A percentile compares a stretch with the other conserved stretches of the same genome.
phyloP scores from a whole-genome alignment of 2,113 vertebrate species.

The Nyctereutes procyonoides region DNA sequence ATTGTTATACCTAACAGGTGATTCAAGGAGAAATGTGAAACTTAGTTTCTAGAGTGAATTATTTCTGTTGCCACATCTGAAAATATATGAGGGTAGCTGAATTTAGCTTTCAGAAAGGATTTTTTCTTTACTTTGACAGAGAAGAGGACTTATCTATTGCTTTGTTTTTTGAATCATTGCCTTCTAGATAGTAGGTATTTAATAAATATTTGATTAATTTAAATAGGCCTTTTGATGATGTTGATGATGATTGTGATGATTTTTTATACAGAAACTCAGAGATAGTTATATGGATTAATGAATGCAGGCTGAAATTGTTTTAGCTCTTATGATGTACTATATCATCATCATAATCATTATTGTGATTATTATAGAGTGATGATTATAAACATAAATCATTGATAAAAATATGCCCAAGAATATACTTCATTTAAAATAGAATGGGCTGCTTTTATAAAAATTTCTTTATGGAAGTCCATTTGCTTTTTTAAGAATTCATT shows the following conservation, averaged over 20 bases:
- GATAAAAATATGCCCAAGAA: background rate
- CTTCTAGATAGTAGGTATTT: background rate
- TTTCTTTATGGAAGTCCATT: background rate
- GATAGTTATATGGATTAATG: background rate
- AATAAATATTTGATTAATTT: constrained; percentile 52
- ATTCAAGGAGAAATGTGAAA: constrained; percentile 39
- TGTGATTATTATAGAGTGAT: background rate
- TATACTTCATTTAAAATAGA: constrained; percentile 12
- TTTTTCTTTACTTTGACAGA: background rate
- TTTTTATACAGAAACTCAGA: constrained; percentile 45
- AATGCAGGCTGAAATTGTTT: background rate
- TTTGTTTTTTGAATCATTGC: constrained; percentile 23
- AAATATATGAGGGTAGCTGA: background rate
- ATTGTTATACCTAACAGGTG: background rate
- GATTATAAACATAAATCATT: constrained; percentile 39
- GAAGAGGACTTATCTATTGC: background rate
- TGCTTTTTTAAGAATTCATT: background rate
- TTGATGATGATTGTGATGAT: background rate
- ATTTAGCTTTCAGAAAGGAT: background rate
- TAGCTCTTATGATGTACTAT: background rate
- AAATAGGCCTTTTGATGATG: constrained; percentile 20
- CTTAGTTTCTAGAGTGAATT: constrained; percentile 16
- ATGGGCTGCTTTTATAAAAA: background rate
- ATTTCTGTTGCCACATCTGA: background rate
- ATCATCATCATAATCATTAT: background rate